Evolutionary conservation across 2,113 vertebrate species (phyloP).

Genomic region (Xerus inauris): DNA sequence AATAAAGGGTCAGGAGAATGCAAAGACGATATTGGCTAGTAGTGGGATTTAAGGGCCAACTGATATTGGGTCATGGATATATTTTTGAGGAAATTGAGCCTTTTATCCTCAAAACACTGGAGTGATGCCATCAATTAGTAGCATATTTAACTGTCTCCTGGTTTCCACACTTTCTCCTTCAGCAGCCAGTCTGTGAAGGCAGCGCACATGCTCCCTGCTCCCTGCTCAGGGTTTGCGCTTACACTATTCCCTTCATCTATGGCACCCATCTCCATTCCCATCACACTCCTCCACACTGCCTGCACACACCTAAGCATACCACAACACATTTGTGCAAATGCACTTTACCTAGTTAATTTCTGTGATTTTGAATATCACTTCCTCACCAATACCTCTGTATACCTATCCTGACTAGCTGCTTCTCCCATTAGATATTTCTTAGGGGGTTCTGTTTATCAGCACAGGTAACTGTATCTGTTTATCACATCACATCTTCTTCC

Average conservation of each 20-base stretch:
- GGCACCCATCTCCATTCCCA: background rate
- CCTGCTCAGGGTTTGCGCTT: background rate
- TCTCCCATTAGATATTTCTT: background rate
- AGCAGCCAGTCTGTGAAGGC: background rate
- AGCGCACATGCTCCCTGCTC: accelerated
- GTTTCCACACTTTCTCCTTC: background rate
- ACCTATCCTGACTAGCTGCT: background rate
- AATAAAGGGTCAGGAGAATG: background rate
- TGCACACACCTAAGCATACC: background rate
- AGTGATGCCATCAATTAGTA: background rate
- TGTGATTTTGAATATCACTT: background rate
- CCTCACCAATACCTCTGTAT: background rate
- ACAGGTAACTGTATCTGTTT: background rate
- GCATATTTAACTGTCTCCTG: background rate
- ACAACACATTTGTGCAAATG: background rate
- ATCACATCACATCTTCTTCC: too few relatives aligned
- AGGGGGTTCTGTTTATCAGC: background rate
- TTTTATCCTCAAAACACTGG: background rate
- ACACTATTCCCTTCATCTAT: too few relatives aligned
- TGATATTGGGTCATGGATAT: background rate
- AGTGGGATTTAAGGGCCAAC: background rate
- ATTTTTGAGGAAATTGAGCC: background rate
- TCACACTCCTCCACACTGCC: background rate
- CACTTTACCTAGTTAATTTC: background rate
- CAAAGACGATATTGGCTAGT: background rate